Base-by-base conservation (phyloP, 1,140 invertebrate genomes). In the Harlomillsia oculata region DNA sequence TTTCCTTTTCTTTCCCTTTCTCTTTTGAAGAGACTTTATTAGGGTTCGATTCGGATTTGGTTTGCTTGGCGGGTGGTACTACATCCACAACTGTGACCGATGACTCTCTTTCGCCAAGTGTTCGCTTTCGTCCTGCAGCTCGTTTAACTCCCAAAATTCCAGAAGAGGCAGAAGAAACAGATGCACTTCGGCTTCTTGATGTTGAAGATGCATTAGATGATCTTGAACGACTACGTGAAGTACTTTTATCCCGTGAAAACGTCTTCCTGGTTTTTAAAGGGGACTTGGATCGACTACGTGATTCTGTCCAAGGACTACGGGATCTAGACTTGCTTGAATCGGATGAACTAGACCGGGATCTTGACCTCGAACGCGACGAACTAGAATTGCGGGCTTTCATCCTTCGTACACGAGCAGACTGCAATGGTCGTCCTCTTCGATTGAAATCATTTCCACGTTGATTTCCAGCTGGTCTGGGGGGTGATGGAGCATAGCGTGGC, bases 321-420 rank as follows among this genome's bases (percentile, higher is more conserved):
- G 55, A 53, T 52, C 23, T 39, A 8, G 62, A 50, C 43, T 58
- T 48, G 6, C 59, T 62, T 14, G 39, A 16, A 21, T 48, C 52
- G 29, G 44, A 34, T 14, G 56, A 58, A 11, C 44, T 21, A 16
- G 57, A 60, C 3, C 39, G 14, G 28, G 57, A 60, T 11, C 70
- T 72, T 21, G 68, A 53, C 6, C 49, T 25, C 1, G 57, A 73
- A 29, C 64, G 62, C 40, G 72, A 71, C 23, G 32, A 45, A 2
- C 60, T 61, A n/a, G 46, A 50, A 34, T 39, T 55, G n/a, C n/a
- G n/a, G n/a, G n/a, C n/a, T n/a, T n/a, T n/a, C n/a, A n/a, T n/a
- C n/a, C n/a, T n/a, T n/a, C n/a, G n/a, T n/a, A n/a, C n/a, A n/a
- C n/a, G n/a, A n/a, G n/a, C n/a, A n/a, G n/a, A n/a, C n/a, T n/a